phyloP scores from a whole-genome alignment of 2,888 invertebrate species.

The Chesias legatella region DNA sequence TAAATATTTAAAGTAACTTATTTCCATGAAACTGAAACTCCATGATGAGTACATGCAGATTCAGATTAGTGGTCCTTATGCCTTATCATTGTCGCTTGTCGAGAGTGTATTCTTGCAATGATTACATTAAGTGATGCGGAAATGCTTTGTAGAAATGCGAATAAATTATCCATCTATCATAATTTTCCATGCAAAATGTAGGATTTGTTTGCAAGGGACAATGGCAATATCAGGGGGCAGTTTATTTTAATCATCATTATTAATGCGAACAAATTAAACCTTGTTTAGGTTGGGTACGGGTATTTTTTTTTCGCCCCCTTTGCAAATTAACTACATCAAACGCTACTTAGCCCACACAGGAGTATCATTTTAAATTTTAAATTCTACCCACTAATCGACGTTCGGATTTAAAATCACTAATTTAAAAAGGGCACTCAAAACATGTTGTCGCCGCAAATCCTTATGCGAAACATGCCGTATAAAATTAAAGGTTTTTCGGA shows the following conservation, averaged over 20 bases:
- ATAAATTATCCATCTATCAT: slow-evolving; percentile 7
- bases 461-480: slow-evolving; percentile 12
- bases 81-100: no score
- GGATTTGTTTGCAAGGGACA: slow-evolving; percentile 33
- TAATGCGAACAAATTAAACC: slow-evolving; percentile 72
- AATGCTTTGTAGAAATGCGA: no score
- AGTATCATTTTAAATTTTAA: slow-evolving; percentile 46
- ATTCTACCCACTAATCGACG: slow-evolving; percentile 30
- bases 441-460: slow-evolving; percentile 3
- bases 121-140: no score
- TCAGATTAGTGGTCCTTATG: no score
- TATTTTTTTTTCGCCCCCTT: slow-evolving; percentile 66
- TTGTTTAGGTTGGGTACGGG: slow-evolving; percentile 55
- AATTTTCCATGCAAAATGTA: slow-evolving; percentile 3
- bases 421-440: slow-evolving; percentile 10
- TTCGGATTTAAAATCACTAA: slow-evolving; percentile 17
- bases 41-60: no score
- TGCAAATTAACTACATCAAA: slow-evolving; percentile 71
- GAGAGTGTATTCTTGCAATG: no score
- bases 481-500: slow-evolving; percentile 6
- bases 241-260: slow-evolving; percentile 65
- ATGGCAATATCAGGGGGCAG: slow-evolving; percentile 40
- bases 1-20: no score
- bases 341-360: slow-evolving; percentile 56
- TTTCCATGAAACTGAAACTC: no score